A percentile compares a stretch with the other conserved stretches of the same genome.
These are phyloP conservation scores for Spicauda simplicius DNA, from an alignment of 2,888 invertebrate genomes.

Conservation along the genomic window DNA sequence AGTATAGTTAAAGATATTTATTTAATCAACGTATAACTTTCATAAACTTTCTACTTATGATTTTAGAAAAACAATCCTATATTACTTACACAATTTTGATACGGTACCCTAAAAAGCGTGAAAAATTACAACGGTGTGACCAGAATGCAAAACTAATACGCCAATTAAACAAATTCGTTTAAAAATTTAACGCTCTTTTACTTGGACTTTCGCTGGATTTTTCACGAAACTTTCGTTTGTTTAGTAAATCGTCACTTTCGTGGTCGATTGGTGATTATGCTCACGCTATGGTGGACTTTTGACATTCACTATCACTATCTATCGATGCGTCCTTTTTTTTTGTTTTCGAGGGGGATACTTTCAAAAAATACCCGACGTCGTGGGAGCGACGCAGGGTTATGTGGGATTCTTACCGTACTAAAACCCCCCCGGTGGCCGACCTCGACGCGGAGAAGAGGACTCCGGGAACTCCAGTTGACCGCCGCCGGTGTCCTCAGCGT, in stretches of 20 bases:
- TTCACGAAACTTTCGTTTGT: constrained; percentile 27
- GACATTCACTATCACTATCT: background rate
- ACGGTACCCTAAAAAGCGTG: background rate
- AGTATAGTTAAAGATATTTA: too few relatives aligned
- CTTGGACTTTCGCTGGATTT: constrained; percentile 22
- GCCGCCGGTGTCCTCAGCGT: too few relatives aligned
- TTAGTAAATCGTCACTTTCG: constrained; percentile 18
- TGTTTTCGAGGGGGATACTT: too few relatives aligned
- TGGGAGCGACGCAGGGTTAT: too few relatives aligned
- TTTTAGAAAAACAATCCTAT: background rate
- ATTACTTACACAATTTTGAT: background rate
- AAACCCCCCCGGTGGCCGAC: too few relatives aligned
- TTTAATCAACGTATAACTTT: too few relatives aligned
- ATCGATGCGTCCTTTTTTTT: too few relatives aligned
- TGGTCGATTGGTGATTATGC: constrained; percentile 1
- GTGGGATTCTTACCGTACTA: too few relatives aligned
- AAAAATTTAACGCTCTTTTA: constrained; percentile 24
- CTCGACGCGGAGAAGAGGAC: too few relatives aligned
- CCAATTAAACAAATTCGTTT: constrained; percentile 6
- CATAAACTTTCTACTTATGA: too few relatives aligned
- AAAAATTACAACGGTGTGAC: background rate
- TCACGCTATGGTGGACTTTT: background rate
- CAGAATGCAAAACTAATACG: background rate
- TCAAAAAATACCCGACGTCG: too few relatives aligned
- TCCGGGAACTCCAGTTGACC: too few relatives aligned